These are phyloP conservation scores for Exocentrus adspersus DNA, from an alignment of 2,888 invertebrate genomes.

Conservation along the genomic window DNA sequence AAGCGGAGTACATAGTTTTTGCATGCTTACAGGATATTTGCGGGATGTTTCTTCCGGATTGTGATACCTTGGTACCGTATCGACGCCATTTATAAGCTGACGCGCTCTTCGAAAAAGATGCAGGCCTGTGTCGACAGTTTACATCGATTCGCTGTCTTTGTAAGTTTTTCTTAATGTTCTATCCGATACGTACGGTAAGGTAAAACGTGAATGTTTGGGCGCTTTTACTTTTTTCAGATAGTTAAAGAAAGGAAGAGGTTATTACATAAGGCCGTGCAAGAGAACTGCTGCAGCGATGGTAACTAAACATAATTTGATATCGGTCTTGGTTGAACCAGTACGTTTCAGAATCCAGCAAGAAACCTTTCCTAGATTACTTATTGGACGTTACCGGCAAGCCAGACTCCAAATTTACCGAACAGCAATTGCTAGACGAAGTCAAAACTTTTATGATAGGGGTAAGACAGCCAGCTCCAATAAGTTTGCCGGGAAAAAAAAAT, in stretches of 20 bases:
- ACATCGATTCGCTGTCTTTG: conserved; percentile 40
- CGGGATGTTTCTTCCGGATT: conserved; percentile 44
- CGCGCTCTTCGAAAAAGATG: conserved; percentile 35
- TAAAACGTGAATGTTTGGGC: too few relatives aligned
- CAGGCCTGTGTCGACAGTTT: conserved; percentile 26
- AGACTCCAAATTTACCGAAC: conserved; percentile 65
- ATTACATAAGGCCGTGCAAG: conserved; percentile 30
- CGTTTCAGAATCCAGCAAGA: conserved; percentile 54
- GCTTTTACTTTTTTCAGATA: conserved; percentile 43
- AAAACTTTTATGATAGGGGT: conserved; percentile 69
- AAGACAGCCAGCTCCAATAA: too few relatives aligned
- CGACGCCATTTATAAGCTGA: conserved; percentile 42
- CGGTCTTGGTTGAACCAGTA: not conserved
- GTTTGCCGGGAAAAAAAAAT: too few relatives aligned
- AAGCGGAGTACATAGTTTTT: not conserved
- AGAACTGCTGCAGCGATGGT: too few relatives aligned
- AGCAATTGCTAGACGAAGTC: conserved; percentile 69
- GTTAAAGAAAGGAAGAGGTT: conserved; percentile 38
- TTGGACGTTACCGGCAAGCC: conserved; percentile 62
- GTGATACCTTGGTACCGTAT: conserved; percentile 46
- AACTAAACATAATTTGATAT: too few relatives aligned
- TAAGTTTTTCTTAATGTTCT: conserved; percentile 20
- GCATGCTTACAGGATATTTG: conserved; percentile 42
- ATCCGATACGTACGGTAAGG: too few relatives aligned
- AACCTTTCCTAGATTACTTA: conserved; percentile 65